These are phyloP conservation scores for Cranoglanis bouderius DNA, from an alignment of 2,113 vertebrate species.

Conservation along the genomic window DNA sequence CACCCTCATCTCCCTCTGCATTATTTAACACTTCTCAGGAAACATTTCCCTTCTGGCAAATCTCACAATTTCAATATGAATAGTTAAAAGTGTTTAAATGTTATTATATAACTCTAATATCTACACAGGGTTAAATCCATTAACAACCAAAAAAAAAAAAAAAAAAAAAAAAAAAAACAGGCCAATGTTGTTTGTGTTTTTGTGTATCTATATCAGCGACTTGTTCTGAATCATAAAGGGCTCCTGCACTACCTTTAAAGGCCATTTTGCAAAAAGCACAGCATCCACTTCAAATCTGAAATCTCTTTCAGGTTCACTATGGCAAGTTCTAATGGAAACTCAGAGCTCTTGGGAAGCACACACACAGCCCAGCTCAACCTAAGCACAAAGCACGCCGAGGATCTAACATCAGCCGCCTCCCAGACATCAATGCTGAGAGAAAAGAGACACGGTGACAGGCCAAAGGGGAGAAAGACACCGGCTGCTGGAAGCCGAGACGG, in stretches of 20 bases:
- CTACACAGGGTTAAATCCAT: background rate
- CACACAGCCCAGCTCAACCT: background rate
- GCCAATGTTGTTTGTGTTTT: background rate
- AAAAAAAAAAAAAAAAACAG: conserved; percentile 1
- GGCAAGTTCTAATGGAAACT: conserved; percentile 25
- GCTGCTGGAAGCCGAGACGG: conserved; percentile 56
- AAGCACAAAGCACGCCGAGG: conserved; percentile 1
- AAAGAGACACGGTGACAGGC: conserved; percentile 11
- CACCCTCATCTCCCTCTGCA: conserved; percentile 28
- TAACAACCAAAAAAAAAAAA: background rate
- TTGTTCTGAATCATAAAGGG: conserved; percentile 1
- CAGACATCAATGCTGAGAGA: background rate
- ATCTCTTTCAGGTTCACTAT: conserved; percentile 39
- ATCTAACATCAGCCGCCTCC: conserved; percentile 36
- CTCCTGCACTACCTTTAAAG: background rate
- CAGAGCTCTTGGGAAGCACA: conserved; percentile 21
- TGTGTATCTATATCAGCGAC: background rate
- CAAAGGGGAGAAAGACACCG: conserved; percentile 52
- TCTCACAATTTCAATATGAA: conserved; percentile 13
- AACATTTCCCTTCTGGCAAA: conserved; percentile 10
- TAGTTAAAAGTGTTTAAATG: background rate
- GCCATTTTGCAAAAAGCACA: conserved; percentile 4
- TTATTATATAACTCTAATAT: background rate
- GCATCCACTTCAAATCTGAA: conserved; percentile 26
- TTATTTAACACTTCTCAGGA: conserved; percentile 45